Base-by-base conservation (phyloP, 92 coral and sea anemone genomes). In the Paramuricea clavata region DNA sequence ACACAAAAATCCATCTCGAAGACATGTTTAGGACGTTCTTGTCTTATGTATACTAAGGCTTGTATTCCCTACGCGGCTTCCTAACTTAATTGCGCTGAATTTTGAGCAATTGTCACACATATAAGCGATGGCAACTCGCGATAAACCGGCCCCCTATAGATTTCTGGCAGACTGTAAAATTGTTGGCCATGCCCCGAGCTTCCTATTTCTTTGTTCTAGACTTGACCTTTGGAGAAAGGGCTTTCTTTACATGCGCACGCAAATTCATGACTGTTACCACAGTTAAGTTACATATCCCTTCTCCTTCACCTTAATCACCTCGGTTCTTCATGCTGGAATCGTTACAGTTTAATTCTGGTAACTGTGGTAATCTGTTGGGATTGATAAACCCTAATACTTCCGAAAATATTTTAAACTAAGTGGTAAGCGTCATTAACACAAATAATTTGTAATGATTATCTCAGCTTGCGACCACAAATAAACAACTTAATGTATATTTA, bases 121-220 rank as follows among this genome's bases (percentile, higher is more conserved):
- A n/a, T 61, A 57, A 79, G 49, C 59, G 84, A 79, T 79, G 23
- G 54, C 43, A 33, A 26, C 43, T 57, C 61, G 57, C 61, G 84
- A 79, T 79, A 79, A 79, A 79, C 84, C 84, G 84, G 73, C 84
- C 84, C 84, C 84, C 84, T 79, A 60, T 79, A 65, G 84, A 10
- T 60, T 79, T 34, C 47, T 79, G 84, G 84, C 84, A 79, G 72
- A 35, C 65, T 79, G 73, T 49, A 79, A 59, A 79, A 30, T 65
- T 33, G 22, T 33, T 65, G 72, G 21, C 23, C 62, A 54, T 65
- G 72, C 72, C 72, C 72, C 39, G 35, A 27, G 72, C 39, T 65
- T 65, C 72, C 72, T 65, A 65, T 65, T 28, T 65, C 72, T 65
- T 65, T 65, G 72, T 65, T 65, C 28, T 11, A 65, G 12, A 12